These are phyloP conservation scores for Operophtera brumata DNA, from an alignment of 2,888 invertebrate species.

Conservation along the genomic window DNA sequence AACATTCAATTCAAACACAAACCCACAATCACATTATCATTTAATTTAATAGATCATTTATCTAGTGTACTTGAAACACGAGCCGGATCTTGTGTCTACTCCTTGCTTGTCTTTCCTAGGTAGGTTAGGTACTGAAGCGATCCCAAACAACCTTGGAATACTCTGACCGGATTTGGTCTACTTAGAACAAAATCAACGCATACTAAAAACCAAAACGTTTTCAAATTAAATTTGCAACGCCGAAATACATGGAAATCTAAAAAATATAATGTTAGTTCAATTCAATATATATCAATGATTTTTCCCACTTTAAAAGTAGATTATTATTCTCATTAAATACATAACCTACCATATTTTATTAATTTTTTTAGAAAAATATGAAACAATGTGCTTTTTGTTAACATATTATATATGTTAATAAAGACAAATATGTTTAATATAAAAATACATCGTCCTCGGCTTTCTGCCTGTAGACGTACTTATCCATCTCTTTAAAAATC, in stretches of 20 bases:
- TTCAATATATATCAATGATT: conserved; percentile 57
- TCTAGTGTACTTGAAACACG: conserved; percentile 29
- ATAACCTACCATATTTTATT: conserved; percentile 61
- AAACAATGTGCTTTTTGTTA: conserved; percentile 79
- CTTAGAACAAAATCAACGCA: background rate
- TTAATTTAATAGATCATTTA: conserved; percentile 43
- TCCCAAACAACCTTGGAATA: background rate
- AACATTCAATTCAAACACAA: conserved; percentile 63
- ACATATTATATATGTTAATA: conserved; percentile 80
- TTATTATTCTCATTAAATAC: conserved; percentile 64
- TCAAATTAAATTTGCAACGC: conserved; percentile 16
- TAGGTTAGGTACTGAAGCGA: background rate
- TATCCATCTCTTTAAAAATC: conserved; percentile 75
- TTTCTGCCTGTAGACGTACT: conserved; percentile 65
- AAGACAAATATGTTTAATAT: conserved; percentile 79
- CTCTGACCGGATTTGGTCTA: background rate
- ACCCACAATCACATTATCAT: conserved; percentile 64
- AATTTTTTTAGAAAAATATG: conserved; percentile 78
- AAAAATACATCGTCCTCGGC: conserved; percentile 77
- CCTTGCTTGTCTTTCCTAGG: no score
- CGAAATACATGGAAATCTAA: conserved; percentile 45
- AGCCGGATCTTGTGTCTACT: background rate
- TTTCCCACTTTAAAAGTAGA: conserved; percentile 68
- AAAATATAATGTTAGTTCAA: conserved; percentile 49
- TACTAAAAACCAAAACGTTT: conserved; percentile 8